These are phyloP conservation scores for Beris chalybata DNA, from an alignment of 2,888 invertebrate species.

Conservation along the genomic window DNA sequence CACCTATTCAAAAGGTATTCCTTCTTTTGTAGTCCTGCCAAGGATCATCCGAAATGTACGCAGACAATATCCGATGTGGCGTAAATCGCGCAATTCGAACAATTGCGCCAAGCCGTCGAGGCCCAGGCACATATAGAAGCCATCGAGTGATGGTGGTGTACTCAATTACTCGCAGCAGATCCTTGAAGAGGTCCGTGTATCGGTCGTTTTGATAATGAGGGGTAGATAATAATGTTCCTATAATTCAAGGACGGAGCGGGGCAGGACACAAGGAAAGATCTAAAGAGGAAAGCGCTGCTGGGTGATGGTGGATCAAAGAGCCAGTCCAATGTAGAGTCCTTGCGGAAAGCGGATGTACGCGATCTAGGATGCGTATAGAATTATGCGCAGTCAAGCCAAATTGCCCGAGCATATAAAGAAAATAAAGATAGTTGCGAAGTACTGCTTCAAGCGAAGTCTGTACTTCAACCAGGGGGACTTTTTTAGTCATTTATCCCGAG, in stretches of 20 bases:
- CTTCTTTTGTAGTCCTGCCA: slow-evolving; percentile 14
- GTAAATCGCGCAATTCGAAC: slow-evolving; percentile 31
- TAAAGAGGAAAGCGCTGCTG: not conserved
- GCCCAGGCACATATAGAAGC: not conserved
- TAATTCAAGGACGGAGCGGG: not conserved
- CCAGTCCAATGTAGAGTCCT: not conserved
- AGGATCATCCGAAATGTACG: not conserved
- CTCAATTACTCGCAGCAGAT: slow-evolving; percentile 22
- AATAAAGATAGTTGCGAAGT: not conserved
- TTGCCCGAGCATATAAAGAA: slow-evolving; percentile 4
- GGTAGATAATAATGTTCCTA: not conserved
- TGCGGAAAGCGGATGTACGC: slow-evolving; percentile 10
- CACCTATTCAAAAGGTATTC: slow-evolving; percentile 13
- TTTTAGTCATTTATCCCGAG: not conserved
- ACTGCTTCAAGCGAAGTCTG: too few species aligned
- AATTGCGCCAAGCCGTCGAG: not conserved
- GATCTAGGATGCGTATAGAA: not conserved
- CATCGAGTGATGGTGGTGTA: slow-evolving; percentile 23
- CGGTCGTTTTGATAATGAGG: slow-evolving; percentile 5
- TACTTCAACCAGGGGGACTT: too few species aligned
- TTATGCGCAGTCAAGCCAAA: slow-evolving; percentile 8
- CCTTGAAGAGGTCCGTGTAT: slow-evolving; percentile 3
- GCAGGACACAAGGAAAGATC: not conserved
- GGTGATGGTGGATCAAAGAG: not conserved
- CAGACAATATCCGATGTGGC: slow-evolving; percentile 23